Evolutionary conservation across 2,113 vertebrate genomes (phyloP).

Genomic region (Desmodus rotundus): DNA sequence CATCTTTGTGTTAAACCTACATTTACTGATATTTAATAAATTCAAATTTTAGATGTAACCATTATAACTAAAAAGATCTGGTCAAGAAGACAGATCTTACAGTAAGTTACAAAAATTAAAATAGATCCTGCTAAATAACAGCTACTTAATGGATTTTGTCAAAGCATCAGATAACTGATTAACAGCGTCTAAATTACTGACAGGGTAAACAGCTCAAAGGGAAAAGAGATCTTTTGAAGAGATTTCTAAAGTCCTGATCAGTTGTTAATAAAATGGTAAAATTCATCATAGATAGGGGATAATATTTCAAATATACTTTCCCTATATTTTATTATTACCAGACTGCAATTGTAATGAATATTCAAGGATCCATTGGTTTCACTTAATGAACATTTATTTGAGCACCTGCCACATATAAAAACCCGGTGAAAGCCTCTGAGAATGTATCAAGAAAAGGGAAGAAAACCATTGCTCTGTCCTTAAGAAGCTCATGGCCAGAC

Average conservation of each 20-base stretch:
- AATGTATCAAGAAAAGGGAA: neutral
- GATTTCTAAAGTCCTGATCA: neutral
- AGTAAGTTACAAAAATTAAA: constrained; percentile 38
- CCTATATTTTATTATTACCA: constrained; percentile 27
- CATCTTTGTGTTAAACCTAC: constrained; percentile 12
- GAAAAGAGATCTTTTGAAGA: neutral
- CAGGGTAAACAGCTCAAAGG: neutral
- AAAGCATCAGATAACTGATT: constrained; percentile 27
- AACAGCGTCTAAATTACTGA: neutral
- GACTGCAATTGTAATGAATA: neutral
- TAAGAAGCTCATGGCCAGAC: neutral
- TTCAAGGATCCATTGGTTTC: neutral
- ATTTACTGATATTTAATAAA: constrained; percentile 41
- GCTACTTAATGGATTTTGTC: neutral
- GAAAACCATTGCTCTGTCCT: neutral
- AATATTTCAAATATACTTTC: constrained; percentile 1
- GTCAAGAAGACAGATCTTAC: neutral
- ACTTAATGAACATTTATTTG: neutral
- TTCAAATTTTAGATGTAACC: neutral
- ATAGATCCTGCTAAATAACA: neutral
- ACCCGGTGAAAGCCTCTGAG: neutral
- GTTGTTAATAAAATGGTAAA: constrained; percentile 7
- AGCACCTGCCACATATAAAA: neutral
- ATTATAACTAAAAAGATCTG: constrained; percentile 18
- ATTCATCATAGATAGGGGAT: neutral